Percentiles rank a stretch among this genome's conserved stretches.
phyloP scores from a whole-genome alignment of 2,797 vertebrate species.

The Stomatorhinus walkeri region DNA sequence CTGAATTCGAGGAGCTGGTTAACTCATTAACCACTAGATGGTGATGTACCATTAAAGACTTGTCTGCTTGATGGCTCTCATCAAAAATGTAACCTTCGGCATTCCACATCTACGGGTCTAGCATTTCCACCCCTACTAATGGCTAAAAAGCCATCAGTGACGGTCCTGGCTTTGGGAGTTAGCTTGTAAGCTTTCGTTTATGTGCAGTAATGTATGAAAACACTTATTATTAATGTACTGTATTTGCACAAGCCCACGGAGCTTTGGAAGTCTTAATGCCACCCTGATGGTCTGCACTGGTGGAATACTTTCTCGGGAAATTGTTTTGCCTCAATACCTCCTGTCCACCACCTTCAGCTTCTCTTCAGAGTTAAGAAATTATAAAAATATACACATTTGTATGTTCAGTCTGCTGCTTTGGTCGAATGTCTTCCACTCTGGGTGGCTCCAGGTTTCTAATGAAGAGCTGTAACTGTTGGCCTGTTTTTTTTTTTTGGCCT shows the following conservation, averaged over 20 bases:
- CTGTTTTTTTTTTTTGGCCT: not conserved
- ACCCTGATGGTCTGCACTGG: constrained; percentile 2
- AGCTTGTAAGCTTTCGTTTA: not conserved
- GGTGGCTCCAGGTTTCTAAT: not conserved
- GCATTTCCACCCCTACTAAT: constrained; percentile 1
- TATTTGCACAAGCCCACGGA: not conserved
- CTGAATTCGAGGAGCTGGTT: not conserved
- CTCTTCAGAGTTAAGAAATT: not conserved
- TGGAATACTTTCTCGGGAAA: not conserved
- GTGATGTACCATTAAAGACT: constrained; percentile 7
- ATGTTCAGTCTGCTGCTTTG: not conserved
- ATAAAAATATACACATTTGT: not conserved
- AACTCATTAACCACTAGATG: constrained; percentile 13
- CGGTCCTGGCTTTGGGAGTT: not conserved
- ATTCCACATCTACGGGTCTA: not conserved
- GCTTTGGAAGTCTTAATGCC: constrained; percentile 12
- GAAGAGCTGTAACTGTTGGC: not conserved
- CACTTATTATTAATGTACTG: constrained; percentile 4
- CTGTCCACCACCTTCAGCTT: not conserved
- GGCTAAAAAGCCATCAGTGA: constrained; percentile 13
- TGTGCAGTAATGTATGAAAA: constrained; percentile 8
- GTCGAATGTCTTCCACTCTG: not conserved
- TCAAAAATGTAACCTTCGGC: not conserved
- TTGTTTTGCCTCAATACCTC: constrained; percentile 1
- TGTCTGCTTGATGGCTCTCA: not conserved